A percentile compares a stretch with the other conserved stretches of the same genome.
These are phyloP conservation scores for Pammene aurita DNA, from an alignment of 2,888 invertebrate genomes.

Conservation along the genomic window DNA sequence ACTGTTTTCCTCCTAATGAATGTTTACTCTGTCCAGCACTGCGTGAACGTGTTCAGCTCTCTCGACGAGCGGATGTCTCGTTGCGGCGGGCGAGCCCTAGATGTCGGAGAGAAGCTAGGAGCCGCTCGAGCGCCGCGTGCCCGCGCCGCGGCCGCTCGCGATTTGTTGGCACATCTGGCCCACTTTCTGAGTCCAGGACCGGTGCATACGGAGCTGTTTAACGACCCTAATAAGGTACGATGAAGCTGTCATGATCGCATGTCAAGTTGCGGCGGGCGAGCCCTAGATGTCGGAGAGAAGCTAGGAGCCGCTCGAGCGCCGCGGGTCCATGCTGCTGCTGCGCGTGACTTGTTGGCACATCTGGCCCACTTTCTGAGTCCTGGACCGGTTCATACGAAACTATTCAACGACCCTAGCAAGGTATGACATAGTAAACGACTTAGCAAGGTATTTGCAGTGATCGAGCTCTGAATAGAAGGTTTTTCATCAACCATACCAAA, in stretches of 20 bases:
- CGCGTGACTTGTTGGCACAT: conserved; percentile 95
- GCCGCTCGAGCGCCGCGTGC: conserved; percentile 97
- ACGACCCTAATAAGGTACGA: conserved; percentile 89
- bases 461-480: too few relatives aligned
- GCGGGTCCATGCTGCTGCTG: conserved; percentile 96
- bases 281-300: conserved; percentile 92
- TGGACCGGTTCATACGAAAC: conserved; percentile 86
- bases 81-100: conserved; percentile 98
- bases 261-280: too few relatives aligned
- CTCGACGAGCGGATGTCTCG: conserved; percentile 97
- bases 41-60: conserved; percentile 94
- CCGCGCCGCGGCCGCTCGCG: conserved; percentile 96
- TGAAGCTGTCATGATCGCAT: conserved; percentile 12
- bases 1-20: background rate
- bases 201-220: conserved; percentile 92
- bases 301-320: conserved; percentile 98
- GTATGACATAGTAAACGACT: conserved; percentile 63
- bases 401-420: conserved; percentile 93
- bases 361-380: conserved; percentile 93
- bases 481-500: too few relatives aligned
- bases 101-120: conserved; percentile 99
- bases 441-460: too few relatives aligned
- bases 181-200: conserved; percentile 89
- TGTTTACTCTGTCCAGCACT: conserved; percentile 78
- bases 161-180: conserved; percentile 94